A percentile compares a stretch with the other conserved stretches of the same genome.
Conservation (phyloP, 2,888 invertebrate genomes). For the Mythimna vitellina region DNA sequence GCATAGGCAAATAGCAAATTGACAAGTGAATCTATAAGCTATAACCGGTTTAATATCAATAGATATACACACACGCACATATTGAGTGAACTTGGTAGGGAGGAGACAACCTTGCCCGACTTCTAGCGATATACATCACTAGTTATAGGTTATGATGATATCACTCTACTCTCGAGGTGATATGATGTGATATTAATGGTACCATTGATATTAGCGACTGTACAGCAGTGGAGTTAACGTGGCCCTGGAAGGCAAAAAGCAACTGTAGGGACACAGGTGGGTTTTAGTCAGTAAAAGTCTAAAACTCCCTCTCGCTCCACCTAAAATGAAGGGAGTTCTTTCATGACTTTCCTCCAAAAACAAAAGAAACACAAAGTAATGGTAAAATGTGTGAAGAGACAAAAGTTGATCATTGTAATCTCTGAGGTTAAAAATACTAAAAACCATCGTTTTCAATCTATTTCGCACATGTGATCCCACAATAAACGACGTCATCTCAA, state of each 20-base stretch:
- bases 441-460: too few species aligned
- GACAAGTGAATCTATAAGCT: conserved; percentile 41
- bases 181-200: conserved; percentile 65
- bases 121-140: conserved; percentile 75
- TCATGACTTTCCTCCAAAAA: too few species aligned
- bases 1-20: conserved; percentile 9
- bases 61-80: conserved; percentile 54
- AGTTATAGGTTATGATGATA: conserved; percentile 76
- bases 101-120: conserved; percentile 83
- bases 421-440: neutral
- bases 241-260: too few species aligned
- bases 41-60: conserved; percentile 59
- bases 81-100: conserved; percentile 71
- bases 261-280: too few species aligned
- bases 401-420: neutral
- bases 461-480: too few species aligned
- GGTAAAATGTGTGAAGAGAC: neutral
- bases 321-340: too few species aligned
- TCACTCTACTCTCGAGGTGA: conserved; percentile 61
- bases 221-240: neutral
- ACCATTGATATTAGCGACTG: conserved; percentile 51
- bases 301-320: too few species aligned
- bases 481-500: too few species aligned
- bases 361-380: too few species aligned
- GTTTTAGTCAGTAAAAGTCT: too few species aligned